Conservation (phyloP, 2,113 vertebrate species). For the Paracanthobrama guichenoti region DNA sequence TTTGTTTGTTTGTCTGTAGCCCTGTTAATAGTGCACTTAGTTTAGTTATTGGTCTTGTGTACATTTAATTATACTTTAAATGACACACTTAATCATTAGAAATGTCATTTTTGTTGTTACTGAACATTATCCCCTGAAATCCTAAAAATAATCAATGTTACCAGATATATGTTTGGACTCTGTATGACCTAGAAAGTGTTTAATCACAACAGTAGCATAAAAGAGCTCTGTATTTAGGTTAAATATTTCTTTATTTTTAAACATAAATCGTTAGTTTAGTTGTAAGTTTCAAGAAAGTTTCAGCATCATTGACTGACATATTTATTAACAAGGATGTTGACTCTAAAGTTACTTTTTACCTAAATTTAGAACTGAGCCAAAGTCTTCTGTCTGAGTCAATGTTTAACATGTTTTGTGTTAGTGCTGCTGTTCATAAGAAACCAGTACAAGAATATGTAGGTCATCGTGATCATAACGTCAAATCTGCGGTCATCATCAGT, state of each 20-base stretch:
- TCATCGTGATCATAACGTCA: not conserved
- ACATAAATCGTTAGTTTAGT: not conserved
- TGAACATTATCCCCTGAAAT: not conserved
- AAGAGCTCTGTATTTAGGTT: not conserved
- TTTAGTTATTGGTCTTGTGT: not conserved
- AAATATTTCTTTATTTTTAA: not conserved
- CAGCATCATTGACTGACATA: not conserved
- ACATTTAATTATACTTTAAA: not conserved
- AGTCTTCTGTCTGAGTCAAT: conserved; percentile 37
- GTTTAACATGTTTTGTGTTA: conserved; percentile 35
- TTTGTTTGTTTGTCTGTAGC: not conserved
- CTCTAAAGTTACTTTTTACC: not conserved
- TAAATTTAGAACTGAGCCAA: not conserved
- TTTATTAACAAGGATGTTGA: conserved; percentile 23
- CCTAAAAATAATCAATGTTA: not conserved
- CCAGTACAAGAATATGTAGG: not conserved
- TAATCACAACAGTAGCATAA: not conserved
- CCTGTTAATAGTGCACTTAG: too few species aligned
- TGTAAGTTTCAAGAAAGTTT: not conserved
- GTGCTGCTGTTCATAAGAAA: conserved; percentile 3
- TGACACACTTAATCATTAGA: not conserved
- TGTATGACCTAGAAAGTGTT: not conserved
- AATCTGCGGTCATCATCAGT: not conserved
- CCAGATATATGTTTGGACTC: not conserved
- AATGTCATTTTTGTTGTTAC: too few species aligned